phyloP scores from a whole-genome alignment of 1,140 invertebrate genomes.

The Drosophila athabasca region DNA sequence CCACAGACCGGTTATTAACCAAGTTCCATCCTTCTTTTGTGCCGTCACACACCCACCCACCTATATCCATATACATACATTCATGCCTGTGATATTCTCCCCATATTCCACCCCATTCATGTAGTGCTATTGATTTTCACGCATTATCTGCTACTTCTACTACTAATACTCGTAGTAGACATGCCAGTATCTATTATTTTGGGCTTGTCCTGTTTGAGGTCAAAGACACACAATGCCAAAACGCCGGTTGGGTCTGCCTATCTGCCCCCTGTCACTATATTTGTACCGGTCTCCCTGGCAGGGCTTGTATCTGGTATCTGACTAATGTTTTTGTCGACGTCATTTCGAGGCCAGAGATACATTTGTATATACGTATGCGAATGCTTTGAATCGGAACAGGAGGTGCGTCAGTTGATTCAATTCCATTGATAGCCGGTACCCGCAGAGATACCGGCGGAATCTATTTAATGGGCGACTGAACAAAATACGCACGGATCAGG shows the following conservation, averaged over 20 bases:
- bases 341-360: constrained; percentile 3
- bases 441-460: constrained; percentile 24
- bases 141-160: constrained; percentile 28
- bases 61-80: too few relatives aligned
- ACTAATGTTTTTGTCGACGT: constrained; percentile 23
- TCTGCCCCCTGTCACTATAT: too few relatives aligned
- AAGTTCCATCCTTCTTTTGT: constrained; percentile 2
- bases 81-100: too few relatives aligned
- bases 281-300: background rate
- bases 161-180: background rate
- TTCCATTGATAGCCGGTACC: constrained; percentile 29
- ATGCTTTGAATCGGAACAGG: constrained; percentile 17
- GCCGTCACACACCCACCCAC: too few relatives aligned
- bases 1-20: constrained; percentile 31
- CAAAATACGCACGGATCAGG: background rate
- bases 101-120: background rate
- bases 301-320: constrained; percentile 9
- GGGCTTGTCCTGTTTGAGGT: constrained; percentile 61
- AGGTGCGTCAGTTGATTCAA: constrained; percentile 51
- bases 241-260: constrained; percentile 6
- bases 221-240: constrained; percentile 56
- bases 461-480: constrained; percentile 26
- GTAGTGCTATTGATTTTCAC: constrained; percentile 43
- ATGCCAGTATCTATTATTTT: constrained; percentile 47
- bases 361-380: constrained; percentile 4